These are phyloP conservation scores for Acrocephalus arundinaceus DNA, from an alignment of 2,113 vertebrate genomes.

Conservation along the genomic window DNA sequence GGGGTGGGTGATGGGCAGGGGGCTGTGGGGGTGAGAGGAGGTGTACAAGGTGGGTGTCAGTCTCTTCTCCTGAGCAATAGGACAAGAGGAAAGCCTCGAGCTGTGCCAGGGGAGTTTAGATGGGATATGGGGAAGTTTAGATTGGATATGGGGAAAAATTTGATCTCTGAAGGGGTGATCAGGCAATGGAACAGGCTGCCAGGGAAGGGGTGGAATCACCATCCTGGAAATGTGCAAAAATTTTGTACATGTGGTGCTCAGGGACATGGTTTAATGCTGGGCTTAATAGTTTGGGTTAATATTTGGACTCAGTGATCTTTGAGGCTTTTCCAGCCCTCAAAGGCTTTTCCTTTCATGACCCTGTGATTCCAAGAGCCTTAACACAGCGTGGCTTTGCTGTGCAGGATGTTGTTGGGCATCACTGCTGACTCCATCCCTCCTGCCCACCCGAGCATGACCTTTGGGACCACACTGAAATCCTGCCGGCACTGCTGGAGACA, in stretches of 20 bases:
- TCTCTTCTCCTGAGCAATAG: accelerated
- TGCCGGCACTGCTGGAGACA: constrained; percentile 72
- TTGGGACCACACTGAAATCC: constrained; percentile 68
- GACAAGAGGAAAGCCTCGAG: not conserved
- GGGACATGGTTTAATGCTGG: no score
- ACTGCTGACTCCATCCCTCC: constrained; percentile 60
- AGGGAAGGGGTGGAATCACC: not conserved
- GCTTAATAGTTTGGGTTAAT: not conserved
- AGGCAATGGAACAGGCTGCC: not conserved
- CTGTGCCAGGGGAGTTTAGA: not conserved
- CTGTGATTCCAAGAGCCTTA: not conserved
- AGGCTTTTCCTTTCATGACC: not conserved
- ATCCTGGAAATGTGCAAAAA: accelerated
- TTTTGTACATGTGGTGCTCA: not conserved
- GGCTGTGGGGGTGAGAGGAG: not conserved
- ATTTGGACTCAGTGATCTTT: not conserved
- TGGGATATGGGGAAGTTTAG: not conserved
- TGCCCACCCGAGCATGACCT: constrained; percentile 50
- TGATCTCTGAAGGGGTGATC: not conserved
- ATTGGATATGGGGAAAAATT: no score
- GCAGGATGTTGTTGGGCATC: constrained; percentile 76
- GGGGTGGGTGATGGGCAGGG: not conserved
- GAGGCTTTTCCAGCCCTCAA: not conserved
- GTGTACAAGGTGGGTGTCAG: not conserved
- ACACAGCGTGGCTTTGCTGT: not conserved